A percentile compares a stretch with the other conserved stretches of the same genome.
Evolutionary conservation across 2,113 vertebrate genomes (phyloP).

Genomic region (Pterocles orientalis): DNA sequence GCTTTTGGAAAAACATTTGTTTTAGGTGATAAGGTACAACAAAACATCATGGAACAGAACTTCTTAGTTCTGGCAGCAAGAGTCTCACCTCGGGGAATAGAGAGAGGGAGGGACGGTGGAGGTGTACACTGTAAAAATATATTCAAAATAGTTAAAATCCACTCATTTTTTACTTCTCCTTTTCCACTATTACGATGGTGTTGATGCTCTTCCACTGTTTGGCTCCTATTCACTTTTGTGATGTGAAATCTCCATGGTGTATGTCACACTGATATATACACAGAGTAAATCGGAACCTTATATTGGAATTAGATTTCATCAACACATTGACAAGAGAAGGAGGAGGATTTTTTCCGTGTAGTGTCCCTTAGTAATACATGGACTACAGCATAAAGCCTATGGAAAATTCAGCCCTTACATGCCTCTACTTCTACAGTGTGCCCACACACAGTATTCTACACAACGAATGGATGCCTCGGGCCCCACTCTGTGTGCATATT

Average conservation of each 20-base stretch:
- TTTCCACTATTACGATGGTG: not conserved
- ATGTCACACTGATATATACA: not conserved
- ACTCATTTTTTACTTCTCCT: not conserved
- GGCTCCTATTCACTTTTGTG: not conserved
- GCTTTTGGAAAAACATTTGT: slow-evolving; percentile 4
- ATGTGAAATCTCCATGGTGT: not conserved
- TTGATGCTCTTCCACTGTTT: not conserved
- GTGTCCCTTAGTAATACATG: not conserved
- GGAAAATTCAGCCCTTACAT: not conserved
- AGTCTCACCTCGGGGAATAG: not conserved
- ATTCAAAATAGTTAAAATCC: not conserved
- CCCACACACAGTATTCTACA: not conserved
- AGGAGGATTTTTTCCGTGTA: not conserved
- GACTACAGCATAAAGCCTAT: not conserved
- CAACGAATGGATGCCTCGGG: not conserved
- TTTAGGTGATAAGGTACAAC: not conserved
- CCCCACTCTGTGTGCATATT: not conserved
- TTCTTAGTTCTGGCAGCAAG: not conserved
- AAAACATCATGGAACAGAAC: not conserved
- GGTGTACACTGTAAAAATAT: not conserved
- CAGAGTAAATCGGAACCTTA: not conserved
- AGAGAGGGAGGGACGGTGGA: not conserved
- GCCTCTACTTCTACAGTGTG: not conserved
- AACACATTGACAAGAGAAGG: not conserved
- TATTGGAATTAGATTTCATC: not conserved